Base-by-base conservation (phyloP, 2,888 invertebrate species). In the Tenthredo livida region DNA sequence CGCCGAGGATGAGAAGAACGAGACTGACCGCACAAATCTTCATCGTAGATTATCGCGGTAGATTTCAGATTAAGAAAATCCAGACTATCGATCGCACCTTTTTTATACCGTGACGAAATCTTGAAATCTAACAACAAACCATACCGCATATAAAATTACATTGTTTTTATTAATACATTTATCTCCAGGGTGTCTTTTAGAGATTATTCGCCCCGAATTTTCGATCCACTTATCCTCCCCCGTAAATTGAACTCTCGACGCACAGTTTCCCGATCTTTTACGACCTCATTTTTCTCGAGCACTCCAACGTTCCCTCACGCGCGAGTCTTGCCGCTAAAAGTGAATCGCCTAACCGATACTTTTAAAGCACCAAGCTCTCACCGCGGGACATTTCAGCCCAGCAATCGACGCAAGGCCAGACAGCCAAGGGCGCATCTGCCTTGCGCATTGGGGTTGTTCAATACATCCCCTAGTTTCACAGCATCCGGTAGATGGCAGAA, bases 381-480 rank as follows among this genome's bases (percentile, higher is more conserved):
- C 83, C 65, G 70, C 83, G 67, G 67, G 47, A 47, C 65, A 83
- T 29, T 65, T 83, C 67, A 43, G 47, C 65, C 43, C 33, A 40
- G 54, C 67, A 40, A 83, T 67, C 83, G 83, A 65, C 70, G 83
- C 70, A 70, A 83, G 21, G 83, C 83, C 47, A 83, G 83, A 83
- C 70, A 70, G 67, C 83, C 47, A n/a, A 29, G 83, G 83, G 93
- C 93, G 93, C 93, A 93, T 90, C 91, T 90, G 89, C 89, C 89
- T 90, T 91, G 93, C 93, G 93, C 93, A 93, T 91, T 91, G 90
- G 90, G 91, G 89, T 92, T 92, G 93, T 93, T 93, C 93, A 92
- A 93, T 93, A 93, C 92, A 90, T 91, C 91, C 89, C 90, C 84
- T 87, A 87, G 87, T 82, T 87, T 88, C 90, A 86, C 92, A 93